Evolutionary conservation across 1,140 invertebrate genomes (phyloP), one percentile per base, ranked within the genome.

Genomic region (Temnothorax curvispinosus): DNA sequence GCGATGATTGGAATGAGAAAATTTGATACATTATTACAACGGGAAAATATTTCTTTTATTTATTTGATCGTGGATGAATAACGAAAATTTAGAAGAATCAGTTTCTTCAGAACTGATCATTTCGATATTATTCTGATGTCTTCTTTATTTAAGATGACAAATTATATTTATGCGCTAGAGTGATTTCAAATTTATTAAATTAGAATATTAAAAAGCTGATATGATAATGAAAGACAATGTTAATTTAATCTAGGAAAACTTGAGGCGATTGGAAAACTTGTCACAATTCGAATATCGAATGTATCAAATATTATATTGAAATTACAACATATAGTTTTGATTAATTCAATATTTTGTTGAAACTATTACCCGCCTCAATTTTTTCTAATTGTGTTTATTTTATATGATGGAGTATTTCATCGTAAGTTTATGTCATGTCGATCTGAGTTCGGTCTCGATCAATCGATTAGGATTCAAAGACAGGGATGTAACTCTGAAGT

Each of bases 171-270:
- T 2, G 76, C 6, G 27, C 13, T 8, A 41, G 60, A 44, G 7
- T 78, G 47, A 54, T 69, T 54, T 41, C n/a, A 56, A 54, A 81
- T 71, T 32, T 71, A 65, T 56, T n/a, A 21, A 81, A 71, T 71
- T 54, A 69, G 44, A n/a, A 64, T 78, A 80, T 80, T 69, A 38
- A 52, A 38, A 21, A 41, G 74, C 74, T 32, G 27, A 69, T 27
- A 32, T 50, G 67, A 82, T 27, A 50, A 60, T 38, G 69, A 62
- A 50, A 81, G 15, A 9, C 18, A 4, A 74, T n/a, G 35, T 81
- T 81, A 80, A 67, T 67, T 67, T 35, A 71, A 41, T 6, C 1
- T 32, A 72, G 27, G 13, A 5, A 58, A 47, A 82, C 54, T 82
- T 74, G 38, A 54, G 15, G 27, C 47, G 13, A 18, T 13, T 52